phyloP scores from a whole-genome alignment of 92 coral and sea anemone genomes.

The Palythoa grandiflora region DNA sequence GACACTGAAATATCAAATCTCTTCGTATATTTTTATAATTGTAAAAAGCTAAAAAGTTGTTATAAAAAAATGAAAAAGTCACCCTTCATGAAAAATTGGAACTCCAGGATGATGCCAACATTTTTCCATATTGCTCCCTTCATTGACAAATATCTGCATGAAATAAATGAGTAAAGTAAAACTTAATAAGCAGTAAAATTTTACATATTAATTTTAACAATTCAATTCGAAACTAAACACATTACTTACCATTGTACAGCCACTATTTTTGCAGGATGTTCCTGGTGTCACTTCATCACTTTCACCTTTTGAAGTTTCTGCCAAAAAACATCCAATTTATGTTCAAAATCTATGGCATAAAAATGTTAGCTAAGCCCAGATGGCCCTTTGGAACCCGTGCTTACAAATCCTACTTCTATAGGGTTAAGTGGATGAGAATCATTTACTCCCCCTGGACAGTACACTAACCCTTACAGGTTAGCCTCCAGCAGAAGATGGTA shows the following conservation, averaged over 20 bases:
- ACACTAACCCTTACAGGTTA: no score
- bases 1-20: no score
- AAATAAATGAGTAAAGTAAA: background rate
- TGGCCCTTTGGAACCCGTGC: no score
- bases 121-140: slow-evolving; percentile 81
- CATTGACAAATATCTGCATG: slow-evolving; percentile 80
- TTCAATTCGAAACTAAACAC: background rate
- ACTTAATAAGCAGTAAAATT: no score
- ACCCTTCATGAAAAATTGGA: slow-evolving; percentile 99
- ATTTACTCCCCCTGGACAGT: no score
- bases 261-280: slow-evolving; percentile 89
- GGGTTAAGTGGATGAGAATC: no score
- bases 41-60: no score
- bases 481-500: no score
- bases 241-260: slow-evolving; percentile 75
- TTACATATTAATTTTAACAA: no score
- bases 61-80: background rate
- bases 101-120: slow-evolving; percentile 95
- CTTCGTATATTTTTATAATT: no score
- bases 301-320: background rate
- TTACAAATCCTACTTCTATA: no score
- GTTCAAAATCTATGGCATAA: background rate
- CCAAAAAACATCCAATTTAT: no score
- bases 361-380: background rate
- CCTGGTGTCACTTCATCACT: slow-evolving; percentile 83